Percentiles rank a stretch among this genome's conserved stretches.
These are phyloP conservation scores for Gymnopithys bicolor DNA, from an alignment of 2,797 vertebrate species.

Conservation along the genomic window DNA sequence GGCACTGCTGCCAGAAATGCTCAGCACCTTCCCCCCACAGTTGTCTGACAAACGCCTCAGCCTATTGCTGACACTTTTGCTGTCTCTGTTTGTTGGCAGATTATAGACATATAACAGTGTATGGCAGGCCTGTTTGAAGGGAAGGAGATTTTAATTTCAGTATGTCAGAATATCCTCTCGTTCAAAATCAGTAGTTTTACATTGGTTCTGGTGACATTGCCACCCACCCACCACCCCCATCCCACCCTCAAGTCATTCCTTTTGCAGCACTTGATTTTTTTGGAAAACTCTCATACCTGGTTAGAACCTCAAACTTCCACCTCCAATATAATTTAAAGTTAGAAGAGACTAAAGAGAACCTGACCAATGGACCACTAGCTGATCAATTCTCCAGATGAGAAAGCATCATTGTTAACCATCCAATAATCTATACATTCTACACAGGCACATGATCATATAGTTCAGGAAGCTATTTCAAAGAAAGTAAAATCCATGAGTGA, in stretches of 20 bases:
- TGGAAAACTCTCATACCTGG: not conserved
- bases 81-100: constrained; percentile 91
- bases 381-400: not conserved
- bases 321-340: not conserved
- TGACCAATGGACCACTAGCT: not conserved
- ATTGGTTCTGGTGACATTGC: not conserved
- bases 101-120: constrained; percentile 96
- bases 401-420: not conserved
- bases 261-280: not conserved
- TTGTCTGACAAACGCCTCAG: constrained; percentile 96
- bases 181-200: not conserved
- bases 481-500: not conserved
- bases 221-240: not conserved
- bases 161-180: not conserved
- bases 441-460: accelerated
- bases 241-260: not conserved
- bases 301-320: not conserved
- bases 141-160: not conserved
- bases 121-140: constrained; percentile 88
- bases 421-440: not conserved
- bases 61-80: constrained; percentile 91
- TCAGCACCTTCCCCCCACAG: constrained; percentile 96
- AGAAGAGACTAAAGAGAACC: not conserved
- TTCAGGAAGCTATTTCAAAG: not conserved
- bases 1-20: constrained; percentile 88